phyloP scores from a whole-genome alignment of 2,113 vertebrate species.

The Mormyrus iriodes region DNA sequence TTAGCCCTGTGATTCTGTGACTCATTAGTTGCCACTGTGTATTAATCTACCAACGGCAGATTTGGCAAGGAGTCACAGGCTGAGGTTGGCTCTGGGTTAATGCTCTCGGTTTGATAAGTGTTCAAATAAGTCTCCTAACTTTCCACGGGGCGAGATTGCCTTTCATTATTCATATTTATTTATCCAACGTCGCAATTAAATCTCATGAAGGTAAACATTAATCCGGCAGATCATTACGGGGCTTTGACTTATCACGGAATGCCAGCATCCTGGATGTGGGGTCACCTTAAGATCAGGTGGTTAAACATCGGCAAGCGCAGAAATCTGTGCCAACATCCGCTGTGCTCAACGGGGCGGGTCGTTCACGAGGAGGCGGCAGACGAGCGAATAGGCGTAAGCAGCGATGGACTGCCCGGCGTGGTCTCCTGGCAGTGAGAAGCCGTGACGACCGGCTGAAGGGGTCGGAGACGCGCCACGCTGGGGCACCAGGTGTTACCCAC shows the following conservation, averaged over 20 bases:
- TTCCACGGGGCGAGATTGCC: not conserved
- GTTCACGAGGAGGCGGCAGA: not conserved
- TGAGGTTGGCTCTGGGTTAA: not conserved
- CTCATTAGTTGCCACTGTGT: not conserved
- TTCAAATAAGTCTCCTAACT: not conserved
- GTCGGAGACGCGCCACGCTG: not conserved
- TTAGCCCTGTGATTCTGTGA: not conserved
- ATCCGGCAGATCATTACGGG: not conserved
- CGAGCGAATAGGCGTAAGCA: not conserved
- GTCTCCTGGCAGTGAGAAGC: not conserved
- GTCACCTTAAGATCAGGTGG: not conserved
- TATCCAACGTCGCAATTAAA: not conserved
- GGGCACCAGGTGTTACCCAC: not conserved
- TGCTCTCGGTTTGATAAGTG: not conserved
- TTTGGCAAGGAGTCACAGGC: not conserved
- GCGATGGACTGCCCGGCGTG: too few species aligned
- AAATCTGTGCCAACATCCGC: not conserved
- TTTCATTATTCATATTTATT: slow-evolving; percentile 11
- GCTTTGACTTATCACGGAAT: not conserved
- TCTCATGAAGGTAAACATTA: not conserved
- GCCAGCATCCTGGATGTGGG: not conserved
- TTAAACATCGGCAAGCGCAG: not conserved
- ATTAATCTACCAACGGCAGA: not conserved
- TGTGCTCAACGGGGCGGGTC: not conserved
- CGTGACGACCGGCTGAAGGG: not conserved